Percentiles rank a stretch among this genome's conserved stretches.
phyloP scores from a whole-genome alignment of 2,113 vertebrate species.

The Petrocephalus microphthalmus region DNA sequence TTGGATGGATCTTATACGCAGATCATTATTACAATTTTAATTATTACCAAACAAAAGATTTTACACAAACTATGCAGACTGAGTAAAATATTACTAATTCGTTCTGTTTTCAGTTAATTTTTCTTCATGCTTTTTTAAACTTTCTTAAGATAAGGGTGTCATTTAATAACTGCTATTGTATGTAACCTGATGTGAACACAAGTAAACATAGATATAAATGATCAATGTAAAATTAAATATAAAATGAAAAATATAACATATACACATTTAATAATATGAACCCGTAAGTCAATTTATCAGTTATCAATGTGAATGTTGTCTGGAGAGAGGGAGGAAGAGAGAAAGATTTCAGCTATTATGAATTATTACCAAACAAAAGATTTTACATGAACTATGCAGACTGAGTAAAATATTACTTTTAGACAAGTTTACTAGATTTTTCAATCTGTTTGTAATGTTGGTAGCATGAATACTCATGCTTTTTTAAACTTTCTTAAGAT shows the following conservation, averaged over 20 bases:
- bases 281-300: not conserved
- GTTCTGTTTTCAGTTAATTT: too few relatives aligned
- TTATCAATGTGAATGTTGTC: not conserved
- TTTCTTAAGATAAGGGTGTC: not conserved
- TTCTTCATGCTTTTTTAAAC: not conserved
- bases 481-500: not conserved
- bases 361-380: not conserved
- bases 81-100: not conserved
- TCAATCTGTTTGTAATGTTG: not conserved
- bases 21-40: not conserved
- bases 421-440: not conserved
- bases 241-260: too few relatives aligned
- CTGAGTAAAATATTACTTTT: not conserved
- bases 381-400: not conserved
- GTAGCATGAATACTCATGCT: not conserved
- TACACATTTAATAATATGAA: too few relatives aligned
- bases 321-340: not conserved
- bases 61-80: not conserved
- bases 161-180: not conserved
- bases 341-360: not conserved
- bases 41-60: not conserved
- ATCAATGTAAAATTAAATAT: too few relatives aligned
- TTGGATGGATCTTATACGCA: not conserved
- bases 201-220: too few relatives aligned
- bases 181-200: too few relatives aligned